Base-by-base conservation (phyloP, 2,888 invertebrate species). In the Lordiphosa andalusiaca region DNA sequence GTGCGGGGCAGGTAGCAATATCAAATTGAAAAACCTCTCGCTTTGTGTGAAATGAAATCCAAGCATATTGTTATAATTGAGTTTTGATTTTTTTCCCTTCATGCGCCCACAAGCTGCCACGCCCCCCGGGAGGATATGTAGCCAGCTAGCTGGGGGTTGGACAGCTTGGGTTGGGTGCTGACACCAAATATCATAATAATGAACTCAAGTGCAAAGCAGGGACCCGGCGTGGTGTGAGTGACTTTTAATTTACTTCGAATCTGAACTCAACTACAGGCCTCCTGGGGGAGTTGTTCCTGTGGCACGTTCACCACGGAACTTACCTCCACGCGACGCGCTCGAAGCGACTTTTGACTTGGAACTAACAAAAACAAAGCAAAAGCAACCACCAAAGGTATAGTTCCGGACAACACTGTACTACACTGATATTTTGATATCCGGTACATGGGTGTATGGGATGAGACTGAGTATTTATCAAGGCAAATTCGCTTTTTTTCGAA, bases 21-120 rank as follows among this genome's bases (percentile, higher is more conserved):
- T 7, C 55, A 52, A 61, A 55, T 51, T 73, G 74, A 76, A 75
- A 67, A 73, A 64, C 25, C 52, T 53, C 37, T 33, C 51, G 37
- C 40, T 40, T 25, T 44, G 48, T 42, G 41, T 30, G 44, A 40
- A 40, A 35, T 59, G 84, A 89, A 89, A 89, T 89, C 82, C 74
- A 86, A 88, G 88, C 89, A 89, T 89, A 89, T 89, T 89, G 89
- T 86, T 87, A 88, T 89, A 89, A 89, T 89, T 89, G 89, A 89
- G 88, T 89, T 89, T 89, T 76, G 49, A 39, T 16, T 38, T 44
- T 39, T 9, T 12, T 30, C 13, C 19, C 21, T 44, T 16, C 41
- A 33, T 36, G 53, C 59, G 68, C 70, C 66, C 66, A 69, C 73
- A 71, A 33, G 61, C 59, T 61, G 74, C 71, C 77, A 78, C 75